Evolutionary conservation across 2,888 invertebrate genomes (phyloP).

Genomic region (Eudasyphora cyanicolor): DNA sequence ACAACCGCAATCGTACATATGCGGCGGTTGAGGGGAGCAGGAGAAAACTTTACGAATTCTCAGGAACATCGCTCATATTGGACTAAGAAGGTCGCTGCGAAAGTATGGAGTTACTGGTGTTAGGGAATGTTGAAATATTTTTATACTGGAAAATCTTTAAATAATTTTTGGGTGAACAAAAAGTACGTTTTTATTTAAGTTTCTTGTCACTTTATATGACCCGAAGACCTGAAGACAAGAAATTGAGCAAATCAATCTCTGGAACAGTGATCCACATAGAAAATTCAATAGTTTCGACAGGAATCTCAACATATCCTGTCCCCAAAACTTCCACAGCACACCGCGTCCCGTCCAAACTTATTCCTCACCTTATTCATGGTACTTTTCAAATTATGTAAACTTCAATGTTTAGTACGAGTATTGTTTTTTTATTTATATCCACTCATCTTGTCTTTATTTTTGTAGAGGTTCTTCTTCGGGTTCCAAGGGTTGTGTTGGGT

Average conservation of each 20-base stretch:
- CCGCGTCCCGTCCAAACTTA: not conserved
- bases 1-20: not conserved
- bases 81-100: not conserved
- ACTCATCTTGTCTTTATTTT: conserved; percentile 23
- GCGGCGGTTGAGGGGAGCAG: no score
- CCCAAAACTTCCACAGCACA: not conserved
- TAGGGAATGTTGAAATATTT: no score
- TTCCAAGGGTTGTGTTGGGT: not conserved
- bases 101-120: not conserved
- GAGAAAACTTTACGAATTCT: conserved; percentile 29
- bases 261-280: no score
- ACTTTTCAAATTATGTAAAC: conserved; percentile 41
- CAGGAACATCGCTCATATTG: not conserved
- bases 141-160: no score
- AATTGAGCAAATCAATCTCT: no score
- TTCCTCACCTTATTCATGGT: not conserved
- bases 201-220: no score
- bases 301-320: no score
- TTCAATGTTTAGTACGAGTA: conserved; percentile 37
- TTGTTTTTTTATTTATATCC: conserved; percentile 28
- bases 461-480: conserved; percentile 15
- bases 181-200: no score
- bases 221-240: no score
- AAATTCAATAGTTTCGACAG: no score
- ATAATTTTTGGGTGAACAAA: no score